Evolutionary conservation across 2,113 vertebrate species (phyloP), one percentile per base, ranked within the genome.

Genomic region (Thamnophis sirtalis): DNA sequence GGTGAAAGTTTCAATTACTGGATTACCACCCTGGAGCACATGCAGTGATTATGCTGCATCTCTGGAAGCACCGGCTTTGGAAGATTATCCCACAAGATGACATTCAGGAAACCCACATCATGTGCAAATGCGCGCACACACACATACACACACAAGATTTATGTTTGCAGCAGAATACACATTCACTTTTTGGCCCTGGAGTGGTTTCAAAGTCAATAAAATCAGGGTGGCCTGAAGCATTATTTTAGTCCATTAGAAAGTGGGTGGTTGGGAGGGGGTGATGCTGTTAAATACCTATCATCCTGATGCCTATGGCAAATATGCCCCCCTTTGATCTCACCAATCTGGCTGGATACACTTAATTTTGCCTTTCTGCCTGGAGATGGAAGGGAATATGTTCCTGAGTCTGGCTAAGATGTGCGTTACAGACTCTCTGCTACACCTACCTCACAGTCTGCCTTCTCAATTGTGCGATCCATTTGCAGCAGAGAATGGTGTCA

Each of bases 1-100:
- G 96, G 96, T 95, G 95, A 97, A 97, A 98, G 97, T 97, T 97
- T 96, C 97, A 97, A 97, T 97, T 97, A 96, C 95, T 95, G 96
- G 95, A 96, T 98, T 98, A 97, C 98, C 98, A 98, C 97, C 97
- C 95, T 0, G 92, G 96, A 97, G 95, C 94, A 93, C 93, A 96
- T 96, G 96, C 92, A 96, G 95, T 95, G 93, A 96, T 93, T 93
- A 93, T 96, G 96, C 95, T 96, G 86, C 96, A 96, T 96, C 96
- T 97, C 96, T 96, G 87, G 96, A 96, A 97, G 94, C 95, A 95
- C 93, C 95, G 95, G 96, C 95, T 96, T 95, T 91, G 93, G 96
- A 96, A 94, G 53, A 96, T 97, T 97, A 96, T 97, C 95, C 96
- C 93, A 38, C 95, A 97, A 97, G 95, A 96, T 93, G 96, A 95